These are phyloP conservation scores for Porites lobata DNA, from an alignment of 92 coral and sea anemone genomes.

Conservation along the genomic window DNA sequence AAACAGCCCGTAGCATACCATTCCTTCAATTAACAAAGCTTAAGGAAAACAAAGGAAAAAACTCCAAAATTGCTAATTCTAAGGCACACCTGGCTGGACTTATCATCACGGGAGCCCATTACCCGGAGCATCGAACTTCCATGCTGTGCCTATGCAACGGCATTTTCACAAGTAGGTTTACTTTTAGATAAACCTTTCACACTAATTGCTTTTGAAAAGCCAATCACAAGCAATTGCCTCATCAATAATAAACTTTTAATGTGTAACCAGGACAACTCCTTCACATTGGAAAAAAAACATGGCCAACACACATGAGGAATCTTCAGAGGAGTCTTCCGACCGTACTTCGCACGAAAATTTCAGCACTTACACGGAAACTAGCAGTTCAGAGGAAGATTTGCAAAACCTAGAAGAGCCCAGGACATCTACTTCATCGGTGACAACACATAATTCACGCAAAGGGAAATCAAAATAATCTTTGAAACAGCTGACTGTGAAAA, in stretches of 20 bases:
- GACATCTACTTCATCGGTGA: neutral
- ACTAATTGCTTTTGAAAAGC: neutral
- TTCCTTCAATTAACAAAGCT: neutral
- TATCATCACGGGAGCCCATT: too few relatives aligned
- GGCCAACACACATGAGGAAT: slow-evolving; percentile 18
- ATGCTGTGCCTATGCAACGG: neutral
- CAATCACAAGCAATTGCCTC: neutral
- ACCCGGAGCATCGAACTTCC: slow-evolving; percentile 1
- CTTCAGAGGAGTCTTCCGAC: neutral
- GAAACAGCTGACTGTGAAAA: neutral
- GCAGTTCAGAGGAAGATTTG: neutral
- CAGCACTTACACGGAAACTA: neutral
- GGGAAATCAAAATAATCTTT: neutral
- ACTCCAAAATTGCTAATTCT: too few relatives aligned
- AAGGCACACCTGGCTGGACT: too few relatives aligned
- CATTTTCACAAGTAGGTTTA: too few relatives aligned
- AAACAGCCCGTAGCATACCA: neutral
- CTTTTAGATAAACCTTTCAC: neutral
- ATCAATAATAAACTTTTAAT: slow-evolving; percentile 4
- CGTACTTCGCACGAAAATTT: neutral
- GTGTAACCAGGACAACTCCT: neutral
- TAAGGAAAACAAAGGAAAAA: too few relatives aligned
- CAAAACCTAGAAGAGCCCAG: slow-evolving; percentile 3
- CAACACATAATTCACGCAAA: neutral
- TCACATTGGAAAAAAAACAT: neutral